Evolutionary conservation across 2,113 vertebrate genomes (phyloP), one percentile per base, ranked within the genome.

Genomic region (Pongo abelii): DNA sequence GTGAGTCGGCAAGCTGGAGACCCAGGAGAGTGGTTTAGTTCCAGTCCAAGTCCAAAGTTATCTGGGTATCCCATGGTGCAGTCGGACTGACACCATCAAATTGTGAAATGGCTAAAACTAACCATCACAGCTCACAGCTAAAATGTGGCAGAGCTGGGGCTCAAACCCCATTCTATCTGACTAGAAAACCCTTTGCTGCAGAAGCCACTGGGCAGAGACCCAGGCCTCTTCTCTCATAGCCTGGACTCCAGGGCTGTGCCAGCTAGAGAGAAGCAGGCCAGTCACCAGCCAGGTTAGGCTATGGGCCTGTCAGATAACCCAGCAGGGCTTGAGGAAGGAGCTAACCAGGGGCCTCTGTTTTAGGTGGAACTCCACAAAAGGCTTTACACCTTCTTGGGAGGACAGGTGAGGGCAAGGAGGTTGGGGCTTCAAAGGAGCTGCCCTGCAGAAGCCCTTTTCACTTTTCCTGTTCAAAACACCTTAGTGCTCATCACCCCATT

Each of bases 301-400:
- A 17, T 38, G 16, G n/a, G 52, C 80, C 77, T 89, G 70, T 61
- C 61, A 93, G 88, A 88, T 77, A 88, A 72, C 16, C 40, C 75
- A 81, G 52, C 18, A 8, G 64, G 72, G 50, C 55, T 40, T 88
- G 50, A 57, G 61, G 79, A 75, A 87, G 70, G 72, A 75, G 85
- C 17, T 55, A 70, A 43, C 48, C n/a, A 57, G 78, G 16, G 46
- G 50, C 59, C 27, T 96, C 78, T 32, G 40, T 88, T 94, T 88
- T 27, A 86, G 89, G 55, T 74, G 20, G 93, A 83, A 84, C 84
- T 96, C 79, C 91, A 72, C 23, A 88, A 67, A 87, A 81, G 35
- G n/a, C 72, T 96, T 93, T 79, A 64, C 4, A 61, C 40, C 40
- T 32, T 91, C 74, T 20, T 30, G 22, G 43, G 80, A 57, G 30